Evolutionary conservation across 1,140 invertebrate genomes (phyloP).

Genomic region (Zophobas atratus): DNA sequence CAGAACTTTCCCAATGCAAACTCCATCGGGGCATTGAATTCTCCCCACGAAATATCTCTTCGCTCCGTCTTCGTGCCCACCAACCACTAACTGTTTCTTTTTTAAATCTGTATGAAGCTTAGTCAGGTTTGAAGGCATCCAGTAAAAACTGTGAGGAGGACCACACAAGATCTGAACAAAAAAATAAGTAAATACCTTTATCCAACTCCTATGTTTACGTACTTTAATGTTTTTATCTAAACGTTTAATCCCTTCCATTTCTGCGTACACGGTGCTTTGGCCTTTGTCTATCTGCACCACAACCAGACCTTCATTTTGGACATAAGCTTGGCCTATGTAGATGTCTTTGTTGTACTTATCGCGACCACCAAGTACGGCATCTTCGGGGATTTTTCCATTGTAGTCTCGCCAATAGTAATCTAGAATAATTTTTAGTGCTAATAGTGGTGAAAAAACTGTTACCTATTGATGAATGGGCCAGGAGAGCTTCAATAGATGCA

Average conservation of each 20-base stretch:
- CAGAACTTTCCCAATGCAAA: too few relatives aligned
- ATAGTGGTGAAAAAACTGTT: too few relatives aligned
- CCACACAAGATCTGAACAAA: too few relatives aligned
- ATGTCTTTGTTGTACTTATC: not conserved
- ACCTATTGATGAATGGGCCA: not conserved
- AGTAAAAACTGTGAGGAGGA: too few relatives aligned
- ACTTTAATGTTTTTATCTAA: not conserved
- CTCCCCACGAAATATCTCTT: too few relatives aligned
- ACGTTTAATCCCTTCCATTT: not conserved
- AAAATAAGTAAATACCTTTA: not conserved
- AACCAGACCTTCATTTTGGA: not conserved
- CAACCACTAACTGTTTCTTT: too few relatives aligned
- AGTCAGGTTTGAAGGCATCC: too few relatives aligned
- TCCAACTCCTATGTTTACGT: not conserved
- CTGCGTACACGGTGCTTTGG: not conserved
- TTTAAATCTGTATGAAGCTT: too few relatives aligned
- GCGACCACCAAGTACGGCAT: not conserved
- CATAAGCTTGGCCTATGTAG: slow-evolving; percentile 11
- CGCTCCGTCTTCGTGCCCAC: too few relatives aligned
- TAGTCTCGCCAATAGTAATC: slow-evolving; percentile 8
- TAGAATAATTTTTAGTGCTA: not conserved
- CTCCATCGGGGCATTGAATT: too few relatives aligned
- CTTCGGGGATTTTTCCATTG: not conserved
- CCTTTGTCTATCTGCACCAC: not conserved
- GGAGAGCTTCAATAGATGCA: not conserved